Conservation (phyloP, 2,888 invertebrate species). For the Phengaris arion region DNA sequence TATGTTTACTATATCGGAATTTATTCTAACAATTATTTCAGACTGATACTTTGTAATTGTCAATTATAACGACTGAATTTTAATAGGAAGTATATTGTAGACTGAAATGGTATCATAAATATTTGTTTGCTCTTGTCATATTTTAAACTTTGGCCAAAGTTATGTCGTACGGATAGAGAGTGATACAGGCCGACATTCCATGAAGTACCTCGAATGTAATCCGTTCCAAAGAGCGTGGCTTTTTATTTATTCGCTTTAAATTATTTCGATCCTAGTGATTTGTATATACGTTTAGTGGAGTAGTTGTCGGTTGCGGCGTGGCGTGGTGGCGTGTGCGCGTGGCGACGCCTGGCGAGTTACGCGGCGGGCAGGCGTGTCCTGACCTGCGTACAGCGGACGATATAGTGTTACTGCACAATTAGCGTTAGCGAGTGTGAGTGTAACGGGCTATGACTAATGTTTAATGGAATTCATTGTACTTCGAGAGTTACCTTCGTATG, state of each 20-base stretch:
- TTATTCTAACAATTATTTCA: neutral
- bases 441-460: slow-evolving; percentile 56
- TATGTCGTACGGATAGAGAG: neutral
- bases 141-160: neutral
- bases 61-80: slow-evolving; percentile 26
- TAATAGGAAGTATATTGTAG: slow-evolving; percentile 2
- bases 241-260: slow-evolving; percentile 69
- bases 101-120: neutral
- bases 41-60: neutral
- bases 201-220: slow-evolving; percentile 60
- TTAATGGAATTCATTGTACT: slow-evolving; percentile 57
- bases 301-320: slow-evolving; percentile 39
- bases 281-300: slow-evolving; percentile 48
- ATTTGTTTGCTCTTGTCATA: neutral
- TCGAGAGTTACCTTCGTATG: slow-evolving; percentile 60
- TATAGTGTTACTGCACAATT: slow-evolving; percentile 59
- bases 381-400: slow-evolving; percentile 50
- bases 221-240: slow-evolving; percentile 71
- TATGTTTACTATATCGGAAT: too few relatives aligned
- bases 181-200: slow-evolving; percentile 3
- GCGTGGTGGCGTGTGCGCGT: slow-evolving; percentile 40
- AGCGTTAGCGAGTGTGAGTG: slow-evolving; percentile 52
- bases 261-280: slow-evolving; percentile 53
- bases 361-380: slow-evolving; percentile 39
- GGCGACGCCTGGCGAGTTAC: slow-evolving; percentile 42